Evolutionary conservation across 2,113 vertebrate species (phyloP), one percentile per base, ranked within the genome.

Genomic region (Heteronetta atricapilla): DNA sequence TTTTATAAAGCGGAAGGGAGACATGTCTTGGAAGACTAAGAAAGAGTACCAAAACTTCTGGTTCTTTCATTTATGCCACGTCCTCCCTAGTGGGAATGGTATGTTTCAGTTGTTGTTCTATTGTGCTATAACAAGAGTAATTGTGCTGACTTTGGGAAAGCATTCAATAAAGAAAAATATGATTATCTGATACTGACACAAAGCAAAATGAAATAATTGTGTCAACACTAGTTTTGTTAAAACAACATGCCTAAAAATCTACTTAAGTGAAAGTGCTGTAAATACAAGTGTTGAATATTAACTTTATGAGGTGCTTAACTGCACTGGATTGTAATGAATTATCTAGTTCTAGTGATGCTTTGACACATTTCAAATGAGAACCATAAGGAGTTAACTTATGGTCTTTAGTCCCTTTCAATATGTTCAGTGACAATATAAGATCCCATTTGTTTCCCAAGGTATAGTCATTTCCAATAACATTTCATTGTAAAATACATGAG

Each of bases 221-320:
- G 40, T 96, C 96, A 94, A 96, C 91, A 94, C 85, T 64, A 79
- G 93, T 90, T 96, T 90, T 76, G 92, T 90, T 96, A 95, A 97
- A 97, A 97, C 84, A 96, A 93, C 33, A 94, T 91, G 82, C 52
- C 63, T 78, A 91, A 97, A 97, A 97, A 97, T 53, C 38, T 90
- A 88, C 91, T 89, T 83, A 96, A 94, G 95, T 42, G 77, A 93
- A 97, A 93, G 95, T 94, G 94, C 73, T 96, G 94, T 83, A 96
- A 93, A 89, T 91, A 94, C 86, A 86, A 94, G 94, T 93, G 96
- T 89, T 96, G 96, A 97, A 97, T 97, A 97, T 94, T 95, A 94
- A 97, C 95, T 98, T 98, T 98, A 98, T 95, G 98, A 98, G 97
- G 98, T 97, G 94, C 96, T 97, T 98, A 97, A 97, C 80, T 96